Conservation (phyloP, 2,113 vertebrate species). For the Oxyruncus cristatus region DNA sequence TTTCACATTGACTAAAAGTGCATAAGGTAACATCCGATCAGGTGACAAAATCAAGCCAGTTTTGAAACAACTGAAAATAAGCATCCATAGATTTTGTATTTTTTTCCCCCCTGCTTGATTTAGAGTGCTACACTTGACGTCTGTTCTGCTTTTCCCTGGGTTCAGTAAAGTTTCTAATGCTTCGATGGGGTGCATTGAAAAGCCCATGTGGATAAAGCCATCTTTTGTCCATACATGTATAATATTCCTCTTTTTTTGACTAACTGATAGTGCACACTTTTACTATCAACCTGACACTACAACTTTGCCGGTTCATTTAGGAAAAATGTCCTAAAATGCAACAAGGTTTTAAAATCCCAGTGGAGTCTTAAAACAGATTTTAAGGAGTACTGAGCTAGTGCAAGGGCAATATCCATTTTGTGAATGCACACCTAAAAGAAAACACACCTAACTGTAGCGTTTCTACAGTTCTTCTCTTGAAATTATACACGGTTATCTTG, state of each 20-base stretch:
- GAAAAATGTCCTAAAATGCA: background rate
- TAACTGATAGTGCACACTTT: accelerated
- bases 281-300: background rate
- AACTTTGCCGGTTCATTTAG: background rate
- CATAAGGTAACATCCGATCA: background rate
- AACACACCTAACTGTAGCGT: too few relatives aligned
- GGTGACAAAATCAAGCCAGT: background rate
- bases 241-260: background rate
- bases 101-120: accelerated
- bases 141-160: background rate
- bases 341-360: background rate
- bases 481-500: background rate
- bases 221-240: accelerated
- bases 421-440: background rate
- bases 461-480: background rate
- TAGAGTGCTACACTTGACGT: background rate
- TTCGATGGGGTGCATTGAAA: background rate
- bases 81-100: background rate
- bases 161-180: background rate
- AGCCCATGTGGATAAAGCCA: background rate
- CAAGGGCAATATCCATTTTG: background rate
- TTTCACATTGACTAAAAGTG: background rate
- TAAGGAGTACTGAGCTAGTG: background rate
- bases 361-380: background rate
- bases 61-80: background rate